phyloP scores from a whole-genome alignment of 2,888 invertebrate genomes.

The Cloeon dipterum region DNA sequence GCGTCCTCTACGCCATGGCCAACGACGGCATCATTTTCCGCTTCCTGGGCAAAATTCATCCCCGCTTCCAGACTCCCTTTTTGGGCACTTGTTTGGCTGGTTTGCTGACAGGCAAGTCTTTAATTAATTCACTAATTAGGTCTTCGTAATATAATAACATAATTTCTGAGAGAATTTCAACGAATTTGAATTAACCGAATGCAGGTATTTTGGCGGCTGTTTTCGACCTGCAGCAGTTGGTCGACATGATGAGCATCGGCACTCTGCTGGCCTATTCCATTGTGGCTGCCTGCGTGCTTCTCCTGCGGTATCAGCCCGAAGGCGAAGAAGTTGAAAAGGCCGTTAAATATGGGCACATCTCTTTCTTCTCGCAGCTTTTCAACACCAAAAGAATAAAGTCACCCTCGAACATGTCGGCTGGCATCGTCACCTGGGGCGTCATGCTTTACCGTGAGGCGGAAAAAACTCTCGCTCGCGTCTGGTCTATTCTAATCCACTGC shows the following conservation, averaged over 20 bases:
- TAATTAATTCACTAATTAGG: too few relatives aligned
- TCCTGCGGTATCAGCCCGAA: slow-evolving; percentile 40
- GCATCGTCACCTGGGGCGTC: background rate
- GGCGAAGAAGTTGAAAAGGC: background rate
- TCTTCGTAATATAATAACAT: too few relatives aligned
- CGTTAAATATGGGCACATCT: background rate
- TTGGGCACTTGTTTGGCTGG: slow-evolving; percentile 50
- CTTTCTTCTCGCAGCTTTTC: background rate
- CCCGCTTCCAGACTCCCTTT: slow-evolving; percentile 46
- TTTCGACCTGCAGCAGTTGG: slow-evolving; percentile 59
- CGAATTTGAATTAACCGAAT: slow-evolving; percentile 10
- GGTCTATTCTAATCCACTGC: too few relatives aligned
- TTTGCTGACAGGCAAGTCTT: slow-evolving; percentile 40
- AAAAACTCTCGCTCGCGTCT: too few relatives aligned
- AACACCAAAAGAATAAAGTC: background rate
- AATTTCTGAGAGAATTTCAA: too few relatives aligned
- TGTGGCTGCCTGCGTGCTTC: slow-evolving; percentile 65
- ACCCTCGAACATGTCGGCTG: background rate
- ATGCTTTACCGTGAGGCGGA: background rate
- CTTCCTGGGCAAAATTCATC: slow-evolving; percentile 42
- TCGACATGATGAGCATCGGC: slow-evolving; percentile 81
- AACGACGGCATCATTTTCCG: slow-evolving; percentile 57
- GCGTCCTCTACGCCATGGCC: slow-evolving; percentile 74
- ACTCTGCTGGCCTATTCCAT: slow-evolving; percentile 71
- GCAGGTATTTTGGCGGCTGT: slow-evolving; percentile 55